A percentile compares a stretch with the other conserved stretches of the same genome.
phyloP scores from a whole-genome alignment of 2,113 vertebrate genomes.

The Catharus bicknelli region DNA sequence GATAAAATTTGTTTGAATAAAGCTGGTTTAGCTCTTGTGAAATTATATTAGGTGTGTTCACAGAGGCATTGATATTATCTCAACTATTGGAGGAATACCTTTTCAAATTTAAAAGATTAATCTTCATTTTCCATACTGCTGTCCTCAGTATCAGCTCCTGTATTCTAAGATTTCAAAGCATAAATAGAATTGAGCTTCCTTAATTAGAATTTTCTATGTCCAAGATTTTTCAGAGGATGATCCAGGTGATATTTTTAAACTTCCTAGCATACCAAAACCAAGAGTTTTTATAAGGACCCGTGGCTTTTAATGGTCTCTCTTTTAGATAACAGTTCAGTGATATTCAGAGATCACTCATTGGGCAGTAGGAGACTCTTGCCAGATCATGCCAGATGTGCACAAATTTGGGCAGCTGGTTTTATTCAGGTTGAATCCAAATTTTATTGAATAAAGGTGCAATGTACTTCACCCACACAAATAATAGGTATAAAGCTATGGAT shows the following conservation, averaged over 20 bases:
- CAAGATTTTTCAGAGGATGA: neutral
- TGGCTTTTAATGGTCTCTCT: accelerated
- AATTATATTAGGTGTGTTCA: neutral
- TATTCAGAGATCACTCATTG: neutral
- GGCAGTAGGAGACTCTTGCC: neutral
- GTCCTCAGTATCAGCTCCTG: neutral
- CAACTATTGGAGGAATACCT: neutral
- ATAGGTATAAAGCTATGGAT: neutral
- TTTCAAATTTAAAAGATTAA: neutral
- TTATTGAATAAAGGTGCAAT: conserved; percentile 40
- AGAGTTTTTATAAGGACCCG: neutral
- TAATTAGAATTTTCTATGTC: neutral
- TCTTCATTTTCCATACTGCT: neutral
- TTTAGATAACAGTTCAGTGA: neutral
- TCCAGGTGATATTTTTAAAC: neutral
- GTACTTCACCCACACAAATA: conserved; percentile 20
- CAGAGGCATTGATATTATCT: neutral
- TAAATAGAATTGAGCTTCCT: neutral
- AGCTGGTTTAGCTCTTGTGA: neutral
- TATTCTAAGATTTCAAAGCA: neutral
- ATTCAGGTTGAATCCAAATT: conserved; percentile 51
- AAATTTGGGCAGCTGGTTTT: neutral
- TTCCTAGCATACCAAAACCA: neutral
- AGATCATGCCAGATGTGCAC: neutral
- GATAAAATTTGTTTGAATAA: neutral